Conservation (phyloP, 2,113 vertebrate genomes). For the Danio rerio region DNA sequence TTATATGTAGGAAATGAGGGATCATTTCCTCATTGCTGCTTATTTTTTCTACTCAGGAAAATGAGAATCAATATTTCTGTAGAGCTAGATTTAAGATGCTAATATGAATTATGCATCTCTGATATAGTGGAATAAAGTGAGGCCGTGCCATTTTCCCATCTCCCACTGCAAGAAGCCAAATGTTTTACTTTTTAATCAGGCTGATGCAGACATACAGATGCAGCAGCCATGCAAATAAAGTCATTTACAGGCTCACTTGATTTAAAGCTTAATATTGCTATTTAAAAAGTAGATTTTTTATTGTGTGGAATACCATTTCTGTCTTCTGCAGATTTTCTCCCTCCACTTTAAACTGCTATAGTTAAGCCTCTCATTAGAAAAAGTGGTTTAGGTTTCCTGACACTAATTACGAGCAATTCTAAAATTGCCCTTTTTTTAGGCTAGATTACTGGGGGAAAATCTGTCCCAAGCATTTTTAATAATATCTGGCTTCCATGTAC, state of each 20-base stretch:
- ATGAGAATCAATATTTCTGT: slow-evolving; percentile 10
- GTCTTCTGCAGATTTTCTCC: slow-evolving; percentile 2
- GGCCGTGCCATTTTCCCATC: slow-evolving; percentile 4
- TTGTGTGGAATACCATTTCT: neutral
- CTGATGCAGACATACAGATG: neutral
- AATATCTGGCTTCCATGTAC: slow-evolving; percentile 5
- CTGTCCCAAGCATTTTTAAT: neutral
- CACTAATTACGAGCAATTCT: slow-evolving; percentile 21
- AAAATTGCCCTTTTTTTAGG: neutral
- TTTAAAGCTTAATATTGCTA: neutral
- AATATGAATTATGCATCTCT: slow-evolving; percentile 15
- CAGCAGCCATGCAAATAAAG: neutral
- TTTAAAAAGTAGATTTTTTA: slow-evolving; percentile 11
- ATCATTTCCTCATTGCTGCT: slow-evolving; percentile 8
- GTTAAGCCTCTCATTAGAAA: slow-evolving; percentile 11
- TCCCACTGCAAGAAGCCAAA: neutral
- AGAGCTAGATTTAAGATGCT: neutral
- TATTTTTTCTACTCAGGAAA: neutral
- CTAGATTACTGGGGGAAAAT: neutral
- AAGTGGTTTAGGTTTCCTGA: neutral
- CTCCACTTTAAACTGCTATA: neutral
- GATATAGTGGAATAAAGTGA: neutral
- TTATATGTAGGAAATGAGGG: slow-evolving; percentile 5
- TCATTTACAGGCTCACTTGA: neutral
- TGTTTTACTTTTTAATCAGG: neutral